These are phyloP conservation scores for Unio pictorum DNA, from an alignment of 2,888 invertebrate species.

Conservation along the genomic window DNA sequence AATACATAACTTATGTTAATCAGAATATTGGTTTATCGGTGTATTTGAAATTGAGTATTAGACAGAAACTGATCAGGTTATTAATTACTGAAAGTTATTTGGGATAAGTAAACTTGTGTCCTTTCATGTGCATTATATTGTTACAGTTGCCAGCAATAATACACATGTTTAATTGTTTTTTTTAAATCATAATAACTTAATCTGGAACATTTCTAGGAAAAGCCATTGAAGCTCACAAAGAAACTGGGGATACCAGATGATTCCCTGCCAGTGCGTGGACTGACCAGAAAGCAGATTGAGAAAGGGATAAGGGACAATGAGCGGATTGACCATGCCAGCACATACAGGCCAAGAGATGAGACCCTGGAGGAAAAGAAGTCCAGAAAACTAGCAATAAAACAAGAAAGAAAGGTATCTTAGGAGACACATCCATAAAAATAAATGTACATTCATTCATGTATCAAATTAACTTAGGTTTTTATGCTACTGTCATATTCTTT, in stretches of 20 bases:
- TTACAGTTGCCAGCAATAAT: too few relatives aligned
- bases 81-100: neutral
- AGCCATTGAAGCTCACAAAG: constrained; percentile 48
- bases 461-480: too few relatives aligned
- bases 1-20: too few relatives aligned
- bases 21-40: too few relatives aligned
- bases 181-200: neutral
- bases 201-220: constrained; percentile 17
- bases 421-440: constrained; percentile 57
- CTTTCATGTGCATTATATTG: too few relatives aligned
- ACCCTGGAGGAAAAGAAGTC: constrained; percentile 60
- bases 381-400: constrained; percentile 67
- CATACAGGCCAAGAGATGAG: constrained; percentile 62
- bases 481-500: too few relatives aligned
- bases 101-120: neutral
- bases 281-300: constrained; percentile 59
- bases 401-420: constrained; percentile 62
- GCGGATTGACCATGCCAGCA: constrained; percentile 50
- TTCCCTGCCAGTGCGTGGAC: constrained; percentile 45
- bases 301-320: constrained; percentile 42
- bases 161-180: neutral
- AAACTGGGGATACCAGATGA: constrained; percentile 56
- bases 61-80: neutral
- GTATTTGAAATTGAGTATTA: too few relatives aligned
- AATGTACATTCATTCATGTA: too few relatives aligned